Base-by-base conservation (phyloP, 2,888 invertebrate genomes). In the Camptogramma bilineatum region DNA sequence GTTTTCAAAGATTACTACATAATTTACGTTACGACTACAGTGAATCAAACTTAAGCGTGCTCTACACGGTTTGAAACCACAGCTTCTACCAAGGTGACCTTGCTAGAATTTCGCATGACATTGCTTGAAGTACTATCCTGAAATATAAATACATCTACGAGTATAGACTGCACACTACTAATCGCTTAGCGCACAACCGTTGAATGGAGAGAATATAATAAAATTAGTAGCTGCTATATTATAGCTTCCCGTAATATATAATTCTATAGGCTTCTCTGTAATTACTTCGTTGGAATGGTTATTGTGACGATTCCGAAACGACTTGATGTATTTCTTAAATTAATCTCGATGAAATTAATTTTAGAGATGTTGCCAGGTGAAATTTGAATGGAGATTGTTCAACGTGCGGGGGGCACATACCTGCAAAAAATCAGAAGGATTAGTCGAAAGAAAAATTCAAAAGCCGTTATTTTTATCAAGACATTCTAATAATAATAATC, bases 281-380 rank as follows among this genome's bases (percentile, higher is more conserved):
- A 60, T 60, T 53, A 48, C 52, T 46, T 53, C 56, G 42, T 65
- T 61, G 46, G 56, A 65, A 57, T 52, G 63, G 57, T 44, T 56
- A 66, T 57, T 57, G 63, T 67, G 52, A n/a, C n/a, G n/a, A 53
- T 57, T 59, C 28, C 5, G 34, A 52, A 55, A 52, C 46, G 55
- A 59, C 42, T 66, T 56, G 59, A 54, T 55, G 61, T 57, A 62
- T 58, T 62, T 47, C 52, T 16, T 31, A 52, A 58, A 59, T 59
- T 34, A 60, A 60, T 60, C 34, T 53, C 17, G 13, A 19, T 21
- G 39, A 17, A 60, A 60, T 60, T 60, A 53, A 48, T 59, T 59
- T 59, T 16, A 3, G 44, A 46, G 28, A 52, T n/a, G 50, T 16
- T 42, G 53, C 34, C 24, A 44, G 50, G 50, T 10, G 19, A 13